These are phyloP conservation scores for Blastomussa wellsi DNA, from an alignment of 92 coral and sea anemone genomes.

Conservation along the genomic window DNA sequence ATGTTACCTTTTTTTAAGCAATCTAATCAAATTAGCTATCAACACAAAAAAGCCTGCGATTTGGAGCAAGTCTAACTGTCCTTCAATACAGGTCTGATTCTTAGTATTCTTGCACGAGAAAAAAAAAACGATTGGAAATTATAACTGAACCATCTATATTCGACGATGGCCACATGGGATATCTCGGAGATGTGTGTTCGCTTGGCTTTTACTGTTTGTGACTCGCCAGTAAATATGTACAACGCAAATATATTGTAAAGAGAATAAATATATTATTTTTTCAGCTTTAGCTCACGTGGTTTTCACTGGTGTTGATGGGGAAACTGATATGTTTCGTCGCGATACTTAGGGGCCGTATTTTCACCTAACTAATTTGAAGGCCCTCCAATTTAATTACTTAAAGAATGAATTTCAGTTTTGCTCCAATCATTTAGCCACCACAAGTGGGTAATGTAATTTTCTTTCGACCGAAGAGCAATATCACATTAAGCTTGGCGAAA, in stretches of 20 bases:
- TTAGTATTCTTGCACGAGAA: background rate
- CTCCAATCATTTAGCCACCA: background rate
- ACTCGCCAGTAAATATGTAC: background rate
- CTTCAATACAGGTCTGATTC: background rate
- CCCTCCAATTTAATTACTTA: background rate
- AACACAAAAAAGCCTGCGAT: too few species aligned
- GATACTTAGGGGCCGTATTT: background rate
- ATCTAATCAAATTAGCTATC: too few species aligned
- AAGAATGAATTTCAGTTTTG: background rate
- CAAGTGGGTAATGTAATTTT: background rate
- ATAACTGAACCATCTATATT: background rate
- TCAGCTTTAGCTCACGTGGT: background rate
- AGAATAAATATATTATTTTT: background rate
- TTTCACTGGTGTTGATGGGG: background rate
- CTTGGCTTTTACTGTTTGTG: background rate
- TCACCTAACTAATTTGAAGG: background rate
- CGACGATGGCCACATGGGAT: background rate
- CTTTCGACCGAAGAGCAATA: background rate
- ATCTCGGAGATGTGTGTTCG: background rate
- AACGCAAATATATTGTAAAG: slow-evolving; percentile 10
- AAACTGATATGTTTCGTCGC: background rate
- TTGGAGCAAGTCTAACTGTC: too few species aligned
- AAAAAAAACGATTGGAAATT: background rate
- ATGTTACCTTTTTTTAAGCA: too few species aligned
- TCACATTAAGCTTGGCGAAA: background rate